Evolutionary conservation across 2,888 invertebrate species (phyloP).

Genomic region (Spisula subtruncata): DNA sequence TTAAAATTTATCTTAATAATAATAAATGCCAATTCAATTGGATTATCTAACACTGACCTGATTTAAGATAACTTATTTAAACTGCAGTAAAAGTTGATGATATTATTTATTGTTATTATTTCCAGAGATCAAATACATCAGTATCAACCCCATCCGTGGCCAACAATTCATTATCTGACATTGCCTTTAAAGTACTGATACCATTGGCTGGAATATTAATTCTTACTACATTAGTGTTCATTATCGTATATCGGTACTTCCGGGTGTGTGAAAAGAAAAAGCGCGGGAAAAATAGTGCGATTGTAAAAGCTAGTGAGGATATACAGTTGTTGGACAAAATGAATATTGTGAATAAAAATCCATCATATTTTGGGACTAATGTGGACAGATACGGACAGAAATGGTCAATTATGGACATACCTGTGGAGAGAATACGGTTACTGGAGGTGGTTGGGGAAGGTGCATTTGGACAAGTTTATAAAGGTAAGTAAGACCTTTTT

Average conservation of each 20-base stretch:
- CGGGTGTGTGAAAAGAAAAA: slow-evolving; percentile 70
- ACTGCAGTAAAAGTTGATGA: background rate
- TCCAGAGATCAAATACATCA: slow-evolving; percentile 30
- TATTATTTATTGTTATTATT: background rate
- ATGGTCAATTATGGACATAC: slow-evolving; percentile 79
- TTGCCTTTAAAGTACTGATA: slow-evolving; percentile 73
- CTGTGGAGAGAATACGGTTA: slow-evolving; percentile 90
- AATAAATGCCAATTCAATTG: too few relatives aligned
- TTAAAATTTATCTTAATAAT: too few relatives aligned
- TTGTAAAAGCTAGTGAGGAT: slow-evolving; percentile 81
- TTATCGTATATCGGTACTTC: slow-evolving; percentile 72
- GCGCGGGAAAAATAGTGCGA: slow-evolving; percentile 72
- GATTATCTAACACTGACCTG: too few relatives aligned
- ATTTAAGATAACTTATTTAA: background rate
- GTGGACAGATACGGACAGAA: slow-evolving; percentile 68
- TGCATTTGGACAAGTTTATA: slow-evolving; percentile 95
- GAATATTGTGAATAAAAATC: slow-evolving; percentile 85
- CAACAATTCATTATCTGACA: slow-evolving; percentile 44
- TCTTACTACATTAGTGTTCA: slow-evolving; percentile 69
- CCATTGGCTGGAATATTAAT: slow-evolving; percentile 76
- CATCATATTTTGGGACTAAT: slow-evolving; percentile 80
- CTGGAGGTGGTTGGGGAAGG: slow-evolving; percentile 95
- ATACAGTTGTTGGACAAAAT: slow-evolving; percentile 83
- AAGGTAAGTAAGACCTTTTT: slow-evolving; percentile 90
- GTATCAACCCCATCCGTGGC: slow-evolving; percentile 35